phyloP scores from a whole-genome alignment of 2,888 invertebrate species.

The Toxonevra muliebris region DNA sequence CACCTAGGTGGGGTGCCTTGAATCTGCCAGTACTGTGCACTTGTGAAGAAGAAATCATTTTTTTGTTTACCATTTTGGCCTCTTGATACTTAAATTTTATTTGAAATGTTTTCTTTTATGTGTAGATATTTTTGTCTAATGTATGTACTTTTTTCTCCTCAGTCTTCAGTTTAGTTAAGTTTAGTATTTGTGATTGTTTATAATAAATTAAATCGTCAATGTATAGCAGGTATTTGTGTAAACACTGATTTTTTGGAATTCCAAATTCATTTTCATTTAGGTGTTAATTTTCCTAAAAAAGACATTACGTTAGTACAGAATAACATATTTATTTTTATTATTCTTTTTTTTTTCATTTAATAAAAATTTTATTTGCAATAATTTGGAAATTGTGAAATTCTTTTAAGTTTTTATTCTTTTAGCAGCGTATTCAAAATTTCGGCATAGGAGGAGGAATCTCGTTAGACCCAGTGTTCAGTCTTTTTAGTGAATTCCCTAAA shows the following conservation, averaged over 20 bases:
- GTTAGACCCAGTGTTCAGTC: too few species aligned
- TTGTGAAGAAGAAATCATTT: not conserved
- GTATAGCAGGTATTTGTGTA: constrained; percentile 29
- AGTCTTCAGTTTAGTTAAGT: not conserved
- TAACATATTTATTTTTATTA: too few species aligned
- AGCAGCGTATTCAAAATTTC: too few species aligned
- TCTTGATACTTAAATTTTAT: not conserved
- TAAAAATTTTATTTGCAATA: too few species aligned
- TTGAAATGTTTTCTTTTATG: not conserved
- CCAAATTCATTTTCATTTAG: too few species aligned
- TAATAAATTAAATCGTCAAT: constrained; percentile 41
- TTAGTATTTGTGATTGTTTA: constrained; percentile 33
- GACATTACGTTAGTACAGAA: constrained; percentile 26
- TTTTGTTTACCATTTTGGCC: constrained; percentile 8
- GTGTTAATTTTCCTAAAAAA: constrained; percentile 13
- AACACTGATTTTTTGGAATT: constrained; percentile 19
- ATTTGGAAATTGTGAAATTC: too few species aligned
- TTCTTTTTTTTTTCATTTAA: too few species aligned
- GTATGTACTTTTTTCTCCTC: not conserved
- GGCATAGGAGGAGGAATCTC: too few species aligned
- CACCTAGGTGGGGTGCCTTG: not conserved
- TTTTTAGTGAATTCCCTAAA: too few species aligned
- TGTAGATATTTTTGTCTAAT: not conserved
- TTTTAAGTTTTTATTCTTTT: too few species aligned
- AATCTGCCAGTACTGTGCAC: not conserved